Evolutionary conservation across 2,888 invertebrate species (phyloP), one percentile per base, ranked within the genome.

Genomic region (Leucoptera coffeella): DNA sequence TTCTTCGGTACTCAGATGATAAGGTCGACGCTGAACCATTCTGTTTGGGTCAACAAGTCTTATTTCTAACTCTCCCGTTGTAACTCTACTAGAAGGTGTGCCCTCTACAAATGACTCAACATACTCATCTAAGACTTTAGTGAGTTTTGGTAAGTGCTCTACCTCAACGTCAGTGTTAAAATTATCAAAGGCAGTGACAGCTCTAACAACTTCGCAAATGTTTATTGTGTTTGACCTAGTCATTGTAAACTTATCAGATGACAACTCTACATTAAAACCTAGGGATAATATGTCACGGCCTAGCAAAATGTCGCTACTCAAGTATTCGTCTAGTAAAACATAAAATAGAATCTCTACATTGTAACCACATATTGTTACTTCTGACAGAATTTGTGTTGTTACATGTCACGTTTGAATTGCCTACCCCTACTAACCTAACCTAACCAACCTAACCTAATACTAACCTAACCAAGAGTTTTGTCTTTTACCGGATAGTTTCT

Each of bases 21-120:
- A 17, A 2, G 43, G 43, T 25, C 41, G 35, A 2, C 43, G 29
- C 23, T 17, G 17, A 8, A 17, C 17, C 17, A 17, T 17, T 17
- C 9, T 17, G 9, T 17, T 17, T 6, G 17, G 17, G 9, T 17
- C 17, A 8, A 17, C 17, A 7, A 17, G 9, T 17, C 17, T 6
- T 7, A 17, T 17, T 8, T 17, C 17, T 7, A 17, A 8, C 17
- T 17, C 17, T 17, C 17, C 17, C 17, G 17, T 17, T 17, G 6
- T 17, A 8, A 17, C 17, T 17, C 17, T 17, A 17, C 17, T 17
- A 17, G 17, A 17, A 17, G 17, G 17, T 8, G 17, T 17, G 7
- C 17, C 17, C 9, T 17, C 17, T 17, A 17, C 17, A 17, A 17
- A 17, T 7, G 17, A 17, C 9, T 6, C 9, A 7, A 8, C 17